These are phyloP conservation scores for Ptychochromis oligacanthus DNA, from an alignment of 2,113 vertebrate genomes.

Conservation along the genomic window DNA sequence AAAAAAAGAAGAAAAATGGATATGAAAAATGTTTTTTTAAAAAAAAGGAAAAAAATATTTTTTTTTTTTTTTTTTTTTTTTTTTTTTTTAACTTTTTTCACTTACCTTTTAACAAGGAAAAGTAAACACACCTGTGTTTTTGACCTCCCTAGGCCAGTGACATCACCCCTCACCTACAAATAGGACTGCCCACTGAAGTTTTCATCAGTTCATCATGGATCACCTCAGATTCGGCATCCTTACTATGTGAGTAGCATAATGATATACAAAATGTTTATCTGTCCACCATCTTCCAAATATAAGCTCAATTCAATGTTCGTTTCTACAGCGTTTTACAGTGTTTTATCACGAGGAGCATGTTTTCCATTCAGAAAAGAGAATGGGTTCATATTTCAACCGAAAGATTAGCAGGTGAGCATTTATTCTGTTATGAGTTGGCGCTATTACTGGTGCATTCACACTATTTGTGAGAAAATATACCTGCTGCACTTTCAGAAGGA, in stretches of 20 bases:
- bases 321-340: not conserved
- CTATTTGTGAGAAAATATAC: not conserved
- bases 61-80: fast-evolving
- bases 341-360: not conserved
- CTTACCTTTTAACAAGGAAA: not conserved
- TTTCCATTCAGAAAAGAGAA: not conserved
- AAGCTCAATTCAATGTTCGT: not conserved
- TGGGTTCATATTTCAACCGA: not conserved
- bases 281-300: fast-evolving
- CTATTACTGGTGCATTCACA: not conserved
- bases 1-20: no score
- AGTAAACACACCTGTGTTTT: slow-evolving; percentile 7
- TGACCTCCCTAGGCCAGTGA: fast-evolving
- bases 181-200: not conserved
- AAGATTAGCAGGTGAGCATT: not conserved
- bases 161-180: not conserved
- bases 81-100: fast-evolving
- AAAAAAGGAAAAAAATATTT: no score
- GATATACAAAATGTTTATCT: not conserved
- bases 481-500: not conserved
- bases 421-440: not conserved
- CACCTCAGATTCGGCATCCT: not conserved
- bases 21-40: no score
- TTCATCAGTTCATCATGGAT: slow-evolving; percentile 6
- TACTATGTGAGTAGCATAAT: not conserved